Conservation (phyloP, 35 echinoderm and acorn worm genomes). For the Heliocidaris tuberculata region DNA sequence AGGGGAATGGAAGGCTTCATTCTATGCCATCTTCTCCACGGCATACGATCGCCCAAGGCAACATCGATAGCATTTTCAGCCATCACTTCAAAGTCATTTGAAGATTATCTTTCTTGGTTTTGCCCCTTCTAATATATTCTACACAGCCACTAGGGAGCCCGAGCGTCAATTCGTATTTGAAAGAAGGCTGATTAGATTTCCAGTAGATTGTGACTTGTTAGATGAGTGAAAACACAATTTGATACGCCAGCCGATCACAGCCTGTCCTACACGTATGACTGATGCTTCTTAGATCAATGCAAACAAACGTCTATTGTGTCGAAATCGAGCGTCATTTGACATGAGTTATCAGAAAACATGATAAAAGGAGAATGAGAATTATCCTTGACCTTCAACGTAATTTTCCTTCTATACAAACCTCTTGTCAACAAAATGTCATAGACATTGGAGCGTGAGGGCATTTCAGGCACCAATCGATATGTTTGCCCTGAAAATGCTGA, state of each 20-base stretch:
- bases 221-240: no score
- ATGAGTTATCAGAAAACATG: not conserved
- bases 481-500: not conserved
- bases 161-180: no score
- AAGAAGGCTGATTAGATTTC: no score
- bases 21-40: no score
- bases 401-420: not conserved
- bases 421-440: not conserved
- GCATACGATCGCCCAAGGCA: no score
- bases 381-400: not conserved
- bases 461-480: not conserved
- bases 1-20: no score
- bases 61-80: no score
- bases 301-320: not conserved
- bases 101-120: no score
- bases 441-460: not conserved
- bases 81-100: no score
- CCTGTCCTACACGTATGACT: not conserved
- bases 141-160: no score
- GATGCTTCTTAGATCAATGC: not conserved
- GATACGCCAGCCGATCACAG: not conserved
- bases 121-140: no score
- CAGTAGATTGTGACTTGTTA: no score
- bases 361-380: not conserved
- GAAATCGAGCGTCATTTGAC: not conserved